phyloP scores from a whole-genome alignment of 2,888 invertebrate genomes.

The Lasioglossum morio region DNA sequence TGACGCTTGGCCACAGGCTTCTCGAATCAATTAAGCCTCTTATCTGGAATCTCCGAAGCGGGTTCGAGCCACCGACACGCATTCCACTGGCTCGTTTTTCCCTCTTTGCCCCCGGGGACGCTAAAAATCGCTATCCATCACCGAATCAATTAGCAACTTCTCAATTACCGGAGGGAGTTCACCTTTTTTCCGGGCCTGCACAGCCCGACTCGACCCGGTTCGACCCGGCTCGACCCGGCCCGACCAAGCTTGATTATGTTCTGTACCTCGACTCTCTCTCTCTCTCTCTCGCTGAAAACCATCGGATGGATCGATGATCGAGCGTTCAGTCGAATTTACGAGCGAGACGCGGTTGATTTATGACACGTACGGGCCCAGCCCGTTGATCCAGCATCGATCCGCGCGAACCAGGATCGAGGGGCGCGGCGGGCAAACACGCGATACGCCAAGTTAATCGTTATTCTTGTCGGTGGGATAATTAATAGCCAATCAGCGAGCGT shows the following conservation, averaged over 20 bases:
- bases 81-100: constrained; percentile 31
- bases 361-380: constrained; percentile 53
- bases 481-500: constrained; percentile 81
- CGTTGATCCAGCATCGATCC: constrained; percentile 78
- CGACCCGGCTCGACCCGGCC: not conserved
- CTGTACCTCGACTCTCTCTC: constrained; percentile 28
- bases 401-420: constrained; percentile 46
- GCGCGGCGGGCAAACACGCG: constrained; percentile 73
- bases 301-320: constrained; percentile 70
- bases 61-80: constrained; percentile 31
- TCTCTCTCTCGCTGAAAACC: constrained; percentile 46
- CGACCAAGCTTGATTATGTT: constrained; percentile 10
- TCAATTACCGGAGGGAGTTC: constrained; percentile 60
- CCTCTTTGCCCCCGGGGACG: constrained; percentile 26
- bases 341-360: constrained; percentile 78
- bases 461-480: constrained; percentile 81
- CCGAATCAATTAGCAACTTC: constrained; percentile 71
- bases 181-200: not conserved
- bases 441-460: constrained; percentile 80
- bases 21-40: constrained; percentile 56
- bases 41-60: constrained; percentile 43
- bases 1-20: constrained; percentile 24
- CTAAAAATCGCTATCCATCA: constrained; percentile 69
- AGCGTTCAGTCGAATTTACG: constrained; percentile 77
- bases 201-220: not conserved